Evolutionary conservation across 2,888 invertebrate species (phyloP).

Genomic region (Eupithecia centaureata): DNA sequence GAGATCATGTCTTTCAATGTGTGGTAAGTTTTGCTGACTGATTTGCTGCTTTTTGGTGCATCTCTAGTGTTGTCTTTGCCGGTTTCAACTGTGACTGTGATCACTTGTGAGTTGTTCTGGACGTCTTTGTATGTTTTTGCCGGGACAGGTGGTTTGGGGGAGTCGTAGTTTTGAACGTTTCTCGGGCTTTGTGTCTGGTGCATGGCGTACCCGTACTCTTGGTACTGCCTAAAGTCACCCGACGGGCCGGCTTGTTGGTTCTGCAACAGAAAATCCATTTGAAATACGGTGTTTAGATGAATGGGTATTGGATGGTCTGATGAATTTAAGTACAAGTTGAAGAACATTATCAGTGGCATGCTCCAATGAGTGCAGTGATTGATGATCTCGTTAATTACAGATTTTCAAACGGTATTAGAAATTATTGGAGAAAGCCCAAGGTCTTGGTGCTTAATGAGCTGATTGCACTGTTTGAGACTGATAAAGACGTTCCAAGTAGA

Average conservation of each 20-base stretch:
- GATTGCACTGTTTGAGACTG: background rate
- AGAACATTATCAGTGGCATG: constrained; percentile 22
- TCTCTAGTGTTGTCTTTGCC: constrained; percentile 84
- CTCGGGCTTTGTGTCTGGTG: constrained; percentile 72
- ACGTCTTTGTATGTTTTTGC: constrained; percentile 78
- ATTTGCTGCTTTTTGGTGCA: constrained; percentile 84
- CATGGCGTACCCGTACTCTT: constrained; percentile 82
- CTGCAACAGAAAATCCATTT: constrained; percentile 54
- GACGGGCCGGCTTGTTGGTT: constrained; percentile 81
- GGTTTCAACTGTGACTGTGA: constrained; percentile 85
- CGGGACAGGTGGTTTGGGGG: constrained; percentile 77
- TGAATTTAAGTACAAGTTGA: constrained; percentile 37
- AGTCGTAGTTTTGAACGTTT: constrained; percentile 75
- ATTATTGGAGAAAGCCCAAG: constrained; percentile 3
- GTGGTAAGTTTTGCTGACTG: constrained; percentile 91
- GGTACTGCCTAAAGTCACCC: constrained; percentile 80
- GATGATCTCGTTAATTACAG: constrained; percentile 23
- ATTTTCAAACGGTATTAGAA: constrained; percentile 16
- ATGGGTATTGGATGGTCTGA: constrained; percentile 22
- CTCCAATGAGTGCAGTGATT: constrained; percentile 30
- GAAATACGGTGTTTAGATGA: background rate
- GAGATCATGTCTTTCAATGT: constrained; percentile 93
- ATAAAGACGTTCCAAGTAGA: background rate
- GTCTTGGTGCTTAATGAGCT: background rate
- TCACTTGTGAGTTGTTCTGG: constrained; percentile 78